phyloP scores from a whole-genome alignment of 2,797 vertebrate genomes.

The Arremon brunneinucha region DNA sequence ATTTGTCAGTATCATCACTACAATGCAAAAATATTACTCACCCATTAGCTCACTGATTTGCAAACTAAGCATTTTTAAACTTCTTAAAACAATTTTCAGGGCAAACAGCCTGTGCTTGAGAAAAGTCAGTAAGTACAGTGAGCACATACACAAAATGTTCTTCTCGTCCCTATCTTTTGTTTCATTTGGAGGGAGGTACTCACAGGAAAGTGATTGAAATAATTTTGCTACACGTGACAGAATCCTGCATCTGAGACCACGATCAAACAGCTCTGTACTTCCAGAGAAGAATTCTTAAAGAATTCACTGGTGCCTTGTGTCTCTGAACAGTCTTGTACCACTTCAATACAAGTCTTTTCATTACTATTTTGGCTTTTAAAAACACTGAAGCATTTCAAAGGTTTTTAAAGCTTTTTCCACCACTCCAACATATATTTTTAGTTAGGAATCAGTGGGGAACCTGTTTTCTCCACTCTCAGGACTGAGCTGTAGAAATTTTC shows the following conservation, averaged over 20 bases:
- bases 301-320: neutral
- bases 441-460: neutral
- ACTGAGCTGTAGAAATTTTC: neutral
- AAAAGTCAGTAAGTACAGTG: neutral
- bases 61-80: neutral
- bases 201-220: neutral
- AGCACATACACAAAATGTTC: neutral
- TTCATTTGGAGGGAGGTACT: neutral
- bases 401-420: neutral
- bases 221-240: neutral
- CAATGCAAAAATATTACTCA: neutral
- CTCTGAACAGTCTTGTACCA: neutral
- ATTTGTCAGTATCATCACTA: neutral
- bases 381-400: neutral
- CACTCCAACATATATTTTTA: neutral
- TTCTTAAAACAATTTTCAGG: neutral
- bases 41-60: neutral
- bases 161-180: neutral
- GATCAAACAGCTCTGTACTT: neutral
- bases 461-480: neutral
- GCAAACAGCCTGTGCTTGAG: neutral
- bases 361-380: neutral
- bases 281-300: neutral
- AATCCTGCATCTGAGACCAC: neutral
- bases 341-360: neutral